Conservation (phyloP, 2,888 invertebrate species). For the Ptychoptera contaminata region DNA sequence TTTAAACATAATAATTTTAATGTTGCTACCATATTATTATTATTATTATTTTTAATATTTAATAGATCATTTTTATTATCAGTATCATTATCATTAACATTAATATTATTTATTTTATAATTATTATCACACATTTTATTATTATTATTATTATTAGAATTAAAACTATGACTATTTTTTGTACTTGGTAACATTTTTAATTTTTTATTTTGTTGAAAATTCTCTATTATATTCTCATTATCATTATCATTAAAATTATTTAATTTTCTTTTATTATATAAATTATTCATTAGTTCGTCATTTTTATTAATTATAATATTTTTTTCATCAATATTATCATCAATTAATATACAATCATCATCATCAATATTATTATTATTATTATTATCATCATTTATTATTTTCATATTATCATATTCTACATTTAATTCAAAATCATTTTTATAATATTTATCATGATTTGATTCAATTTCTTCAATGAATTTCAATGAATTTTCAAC, state of each 20-base stretch:
- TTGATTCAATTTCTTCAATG: slow-evolving; percentile 8
- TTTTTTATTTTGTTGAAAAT: neutral
- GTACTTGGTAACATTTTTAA: too few relatives aligned
- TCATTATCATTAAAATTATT: neutral
- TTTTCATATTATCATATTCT: slow-evolving; percentile 3
- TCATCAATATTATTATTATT: neutral
- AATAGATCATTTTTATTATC: neutral
- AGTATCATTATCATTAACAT: neutral
- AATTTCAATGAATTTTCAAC: slow-evolving; percentile 8
- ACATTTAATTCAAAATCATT: slow-evolving; percentile 9
- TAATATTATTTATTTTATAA: neutral
- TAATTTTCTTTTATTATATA: neutral
- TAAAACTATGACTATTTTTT: too few relatives aligned
- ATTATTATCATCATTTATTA: neutral
- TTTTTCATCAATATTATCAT: neutral
- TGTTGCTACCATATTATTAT: neutral
- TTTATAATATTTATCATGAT: slow-evolving; percentile 7
- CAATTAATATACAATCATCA: neutral
- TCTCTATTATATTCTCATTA: too few relatives aligned
- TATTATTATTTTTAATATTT: neutral
- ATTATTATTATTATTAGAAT: neutral
- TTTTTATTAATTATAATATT: neutral
- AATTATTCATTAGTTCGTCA: neutral
- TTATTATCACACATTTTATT: neutral
- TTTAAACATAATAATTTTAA: too few relatives aligned